These are phyloP conservation scores for Tanytarsus gracilentus DNA, from an alignment of 2,888 invertebrate genomes.

Conservation along the genomic window DNA sequence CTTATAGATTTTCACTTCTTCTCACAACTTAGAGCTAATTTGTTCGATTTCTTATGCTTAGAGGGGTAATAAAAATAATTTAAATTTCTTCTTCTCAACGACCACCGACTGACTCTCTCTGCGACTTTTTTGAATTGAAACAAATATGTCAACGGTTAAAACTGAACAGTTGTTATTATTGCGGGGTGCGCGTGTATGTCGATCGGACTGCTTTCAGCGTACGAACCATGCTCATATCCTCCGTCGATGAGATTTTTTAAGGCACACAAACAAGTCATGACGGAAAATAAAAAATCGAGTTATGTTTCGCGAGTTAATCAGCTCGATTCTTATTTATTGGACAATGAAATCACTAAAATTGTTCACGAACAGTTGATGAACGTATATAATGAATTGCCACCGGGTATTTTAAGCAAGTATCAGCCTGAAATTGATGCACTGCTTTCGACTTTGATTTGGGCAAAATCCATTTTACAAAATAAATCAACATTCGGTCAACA, in stretches of 20 bases:
- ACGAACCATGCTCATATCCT: too few species aligned
- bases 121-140: neutral
- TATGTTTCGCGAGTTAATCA: slow-evolving; percentile 46
- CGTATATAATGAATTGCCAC: slow-evolving; percentile 58
- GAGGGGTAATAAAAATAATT: too few species aligned
- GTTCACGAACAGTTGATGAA: slow-evolving; percentile 57
- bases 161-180: neutral
- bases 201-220: neutral
- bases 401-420: slow-evolving; percentile 50
- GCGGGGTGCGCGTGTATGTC: neutral
- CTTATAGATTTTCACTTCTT: neutral
- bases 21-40: too few species aligned
- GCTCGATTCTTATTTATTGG: slow-evolving; percentile 72
- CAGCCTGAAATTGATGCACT: slow-evolving; percentile 64
- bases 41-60: too few species aligned
- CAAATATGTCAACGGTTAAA: slow-evolving; percentile 7
- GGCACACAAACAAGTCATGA: neutral
- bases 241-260: neutral
- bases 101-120: too few species aligned
- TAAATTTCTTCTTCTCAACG: too few species aligned
- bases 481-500: slow-evolving; percentile 76
- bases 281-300: slow-evolving; percentile 33
- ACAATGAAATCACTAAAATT: slow-evolving; percentile 65
- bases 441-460: slow-evolving; percentile 58
- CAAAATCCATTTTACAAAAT: slow-evolving; percentile 57